A percentile compares a stretch with the other conserved stretches of the same genome.
Evolutionary conservation across 1,140 invertebrate genomes (phyloP).

Genomic region (Ceratitis capitata): DNA sequence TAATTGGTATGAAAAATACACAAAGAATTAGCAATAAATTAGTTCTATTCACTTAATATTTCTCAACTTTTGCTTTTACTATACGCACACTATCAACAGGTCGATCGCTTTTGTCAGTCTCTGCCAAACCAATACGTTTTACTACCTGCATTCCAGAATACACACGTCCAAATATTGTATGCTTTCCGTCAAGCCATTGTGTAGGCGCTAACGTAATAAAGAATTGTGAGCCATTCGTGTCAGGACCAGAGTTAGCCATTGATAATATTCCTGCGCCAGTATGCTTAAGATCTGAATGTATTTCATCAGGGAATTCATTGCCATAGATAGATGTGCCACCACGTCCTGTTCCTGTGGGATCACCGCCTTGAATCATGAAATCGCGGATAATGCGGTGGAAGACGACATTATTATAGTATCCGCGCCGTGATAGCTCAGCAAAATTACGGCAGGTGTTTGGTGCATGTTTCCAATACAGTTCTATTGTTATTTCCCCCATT

Average conservation of each 20-base stretch:
- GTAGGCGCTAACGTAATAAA: conserved; percentile 97
- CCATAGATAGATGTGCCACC: conserved; percentile 98
- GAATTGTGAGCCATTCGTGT: conserved; percentile 98
- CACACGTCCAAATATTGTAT: conserved; percentile 94
- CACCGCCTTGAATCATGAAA: conserved; percentile 97
- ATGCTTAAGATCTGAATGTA: conserved; percentile 93
- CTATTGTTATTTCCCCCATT: conserved; percentile 91
- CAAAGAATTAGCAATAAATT: conserved; percentile 35
- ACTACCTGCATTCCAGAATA: conserved; percentile 89
- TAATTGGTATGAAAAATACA: not conserved
- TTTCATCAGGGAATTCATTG: conserved; percentile 94
- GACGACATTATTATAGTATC: conserved; percentile 96
- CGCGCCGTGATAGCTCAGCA: conserved; percentile 88
- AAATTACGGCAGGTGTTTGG: conserved; percentile 96
- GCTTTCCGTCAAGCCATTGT: conserved; percentile 97
- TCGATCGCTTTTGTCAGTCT: conserved; percentile 89
- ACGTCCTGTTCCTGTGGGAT: conserved; percentile 93
- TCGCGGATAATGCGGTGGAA: conserved; percentile 96
- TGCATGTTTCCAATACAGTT: conserved; percentile 98
- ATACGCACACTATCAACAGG: conserved; percentile 93
- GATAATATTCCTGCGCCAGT: conserved; percentile 80
- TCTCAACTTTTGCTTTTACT: conserved; percentile 75
- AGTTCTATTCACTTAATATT: conserved; percentile 56
- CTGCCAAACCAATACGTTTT: conserved; percentile 90
- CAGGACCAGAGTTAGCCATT: conserved; percentile 90